Percentiles rank a stretch among this genome's conserved stretches.
Conservation (phyloP, 2,888 invertebrate genomes). For the Tetranychus piercei region DNA sequence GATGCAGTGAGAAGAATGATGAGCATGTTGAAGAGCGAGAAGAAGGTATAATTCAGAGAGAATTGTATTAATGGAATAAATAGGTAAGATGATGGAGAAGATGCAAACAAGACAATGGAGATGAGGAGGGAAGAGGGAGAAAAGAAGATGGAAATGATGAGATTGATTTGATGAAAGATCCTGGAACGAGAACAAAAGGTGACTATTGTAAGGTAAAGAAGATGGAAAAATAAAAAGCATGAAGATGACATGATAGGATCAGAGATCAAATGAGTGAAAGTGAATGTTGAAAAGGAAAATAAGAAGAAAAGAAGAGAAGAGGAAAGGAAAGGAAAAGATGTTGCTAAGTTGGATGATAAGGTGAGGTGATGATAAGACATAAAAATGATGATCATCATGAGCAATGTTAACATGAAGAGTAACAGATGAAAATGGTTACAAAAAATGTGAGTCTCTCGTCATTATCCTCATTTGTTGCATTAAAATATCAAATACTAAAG, state of each 20-base stretch:
- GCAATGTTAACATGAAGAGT: no score
- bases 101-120: not conserved
- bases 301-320: not conserved
- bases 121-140: not conserved
- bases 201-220: no score
- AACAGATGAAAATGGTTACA: no score
- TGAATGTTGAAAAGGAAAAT: not conserved
- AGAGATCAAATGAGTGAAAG: slow-evolving; percentile 1
- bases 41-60: not conserved
- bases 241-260: not conserved
- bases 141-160: not conserved
- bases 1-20: not conserved
- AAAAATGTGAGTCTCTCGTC: no score
- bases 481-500: no score
- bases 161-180: slow-evolving; percentile 1
- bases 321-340: not conserved
- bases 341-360: not conserved
- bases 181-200: not conserved
- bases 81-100: no score
- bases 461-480: no score
- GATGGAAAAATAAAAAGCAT: not conserved
- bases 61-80: no score
- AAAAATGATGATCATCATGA: no score
- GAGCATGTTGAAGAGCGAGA: not conserved
- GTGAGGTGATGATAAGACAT: not conserved